A percentile compares a stretch with the other conserved stretches of the same genome.
Conservation (phyloP, 2,113 vertebrate species). For the Benitochromis conjunctus region DNA sequence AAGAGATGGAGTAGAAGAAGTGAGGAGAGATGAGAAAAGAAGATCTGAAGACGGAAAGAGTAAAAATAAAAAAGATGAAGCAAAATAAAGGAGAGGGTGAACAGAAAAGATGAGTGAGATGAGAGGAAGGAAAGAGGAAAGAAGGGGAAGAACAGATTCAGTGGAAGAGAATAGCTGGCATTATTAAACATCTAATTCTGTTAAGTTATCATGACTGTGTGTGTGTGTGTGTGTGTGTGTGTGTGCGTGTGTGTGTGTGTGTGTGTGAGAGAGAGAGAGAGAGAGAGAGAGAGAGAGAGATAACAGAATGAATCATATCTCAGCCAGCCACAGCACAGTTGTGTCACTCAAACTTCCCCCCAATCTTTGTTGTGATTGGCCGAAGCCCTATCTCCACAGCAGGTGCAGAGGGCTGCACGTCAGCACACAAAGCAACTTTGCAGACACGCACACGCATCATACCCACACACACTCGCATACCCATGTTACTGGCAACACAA, state of each 20-base stretch:
- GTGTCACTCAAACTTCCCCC: constrained; percentile 63
- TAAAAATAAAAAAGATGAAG: neutral
- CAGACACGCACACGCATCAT: neutral
- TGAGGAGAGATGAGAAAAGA: neutral
- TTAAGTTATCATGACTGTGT: neutral
- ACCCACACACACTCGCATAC: neutral
- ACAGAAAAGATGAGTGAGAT: neutral
- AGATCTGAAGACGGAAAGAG: neutral
- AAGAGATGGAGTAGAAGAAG: neutral
- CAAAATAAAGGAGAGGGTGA: neutral
- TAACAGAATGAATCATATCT: constrained; percentile 72
- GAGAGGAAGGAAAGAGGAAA: neutral
- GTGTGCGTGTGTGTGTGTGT: neutral
- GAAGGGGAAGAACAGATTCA: neutral
- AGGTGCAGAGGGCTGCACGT: constrained; percentile 52
- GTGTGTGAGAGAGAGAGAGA: neutral
- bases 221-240: neutral
- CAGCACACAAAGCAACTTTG: constrained; percentile 34
- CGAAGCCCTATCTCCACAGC: constrained; percentile 46
- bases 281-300: neutral
- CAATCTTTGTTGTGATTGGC: constrained; percentile 54
- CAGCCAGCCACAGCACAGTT: constrained; percentile 49
- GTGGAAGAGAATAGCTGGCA: neutral
- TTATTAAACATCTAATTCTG: constrained; percentile 17
- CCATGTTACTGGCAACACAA: neutral